phyloP scores from a whole-genome alignment of 2,888 invertebrate genomes.

The Drosophila conformis region DNA sequence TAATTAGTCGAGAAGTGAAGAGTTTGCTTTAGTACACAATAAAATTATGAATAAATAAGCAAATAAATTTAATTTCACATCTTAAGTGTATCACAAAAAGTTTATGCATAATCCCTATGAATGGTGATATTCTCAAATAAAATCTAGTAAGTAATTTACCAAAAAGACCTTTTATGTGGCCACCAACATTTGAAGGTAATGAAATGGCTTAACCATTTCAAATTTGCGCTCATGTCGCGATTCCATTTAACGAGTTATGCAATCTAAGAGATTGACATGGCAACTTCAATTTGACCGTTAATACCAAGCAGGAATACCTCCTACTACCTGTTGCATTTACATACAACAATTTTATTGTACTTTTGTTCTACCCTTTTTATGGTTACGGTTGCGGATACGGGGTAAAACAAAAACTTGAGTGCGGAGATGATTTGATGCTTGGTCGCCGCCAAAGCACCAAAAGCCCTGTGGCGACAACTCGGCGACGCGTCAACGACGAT shows the following conservation, averaged over 20 bases:
- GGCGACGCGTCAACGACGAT: slow-evolving; percentile 61
- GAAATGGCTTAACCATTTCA: not conserved
- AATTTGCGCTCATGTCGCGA: not conserved
- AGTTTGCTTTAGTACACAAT: slow-evolving; percentile 7
- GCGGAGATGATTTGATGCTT: slow-evolving; percentile 15
- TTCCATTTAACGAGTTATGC: not conserved
- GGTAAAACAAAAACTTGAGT: slow-evolving; percentile 8
- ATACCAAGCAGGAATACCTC: not conserved
- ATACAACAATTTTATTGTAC: not conserved
- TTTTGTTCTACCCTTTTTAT: not conserved
- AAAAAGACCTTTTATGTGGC: not conserved
- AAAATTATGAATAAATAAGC: not conserved
- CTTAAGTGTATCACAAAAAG: not conserved
- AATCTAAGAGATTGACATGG: not conserved
- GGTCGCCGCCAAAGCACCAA: slow-evolving; percentile 15
- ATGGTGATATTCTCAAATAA: not conserved
- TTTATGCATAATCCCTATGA: not conserved
- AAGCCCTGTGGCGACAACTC: slow-evolving; percentile 59
- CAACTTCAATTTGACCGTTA: not conserved
- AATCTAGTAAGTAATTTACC: not conserved
- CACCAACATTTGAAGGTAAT: not conserved
- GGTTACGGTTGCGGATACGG: not conserved
- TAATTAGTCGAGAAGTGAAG: slow-evolving; percentile 42
- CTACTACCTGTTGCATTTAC: slow-evolving; percentile 7
- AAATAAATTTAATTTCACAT: not conserved